Percentiles rank a stretch among this genome's conserved stretches.
Conservation (phyloP, 92 coral and sea anemone genomes). For the Heliopora coerulea region DNA sequence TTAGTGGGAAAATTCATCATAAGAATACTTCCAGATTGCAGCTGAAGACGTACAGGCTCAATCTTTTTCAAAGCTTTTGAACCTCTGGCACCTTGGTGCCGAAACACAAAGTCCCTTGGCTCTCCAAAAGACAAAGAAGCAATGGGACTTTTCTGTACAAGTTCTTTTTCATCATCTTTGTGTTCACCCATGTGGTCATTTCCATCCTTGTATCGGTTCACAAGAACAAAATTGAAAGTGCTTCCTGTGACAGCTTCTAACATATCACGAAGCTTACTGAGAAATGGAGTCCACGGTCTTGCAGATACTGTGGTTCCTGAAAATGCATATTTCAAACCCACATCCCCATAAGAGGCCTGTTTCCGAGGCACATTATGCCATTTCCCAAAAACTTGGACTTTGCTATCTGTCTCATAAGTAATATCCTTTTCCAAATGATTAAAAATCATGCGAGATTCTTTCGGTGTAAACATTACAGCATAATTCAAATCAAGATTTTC, state of each 20-base stretch:
- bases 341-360: conserved; percentile 76
- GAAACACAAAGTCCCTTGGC: conserved; percentile 76
- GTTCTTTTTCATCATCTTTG: conserved; percentile 72
- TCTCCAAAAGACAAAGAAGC: conserved; percentile 80
- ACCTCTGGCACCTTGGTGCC: conserved; percentile 75
- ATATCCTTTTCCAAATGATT: conserved; percentile 66
- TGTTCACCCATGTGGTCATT: conserved; percentile 85
- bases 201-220: conserved; percentile 81
- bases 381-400: conserved; percentile 69
- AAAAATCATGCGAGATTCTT: conserved; percentile 58
- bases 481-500: conserved; percentile 71
- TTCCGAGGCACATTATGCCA: conserved; percentile 70
- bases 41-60: conserved; percentile 66
- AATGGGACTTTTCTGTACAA: conserved; percentile 59
- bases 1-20: conserved; percentile 82
- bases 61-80: conserved; percentile 51
- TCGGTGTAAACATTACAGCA: conserved; percentile 57
- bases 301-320: conserved; percentile 74
- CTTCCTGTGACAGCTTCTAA: conserved; percentile 48
- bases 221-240: conserved; percentile 76
- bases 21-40: conserved; percentile 68
- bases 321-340: conserved; percentile 64
- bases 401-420: conserved; percentile 54
- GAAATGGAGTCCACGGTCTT: conserved; percentile 72
- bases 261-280: conserved; percentile 51